Base-by-base conservation (phyloP, 2,888 invertebrate genomes). In the Rhopalosiphum nymphaeae region DNA sequence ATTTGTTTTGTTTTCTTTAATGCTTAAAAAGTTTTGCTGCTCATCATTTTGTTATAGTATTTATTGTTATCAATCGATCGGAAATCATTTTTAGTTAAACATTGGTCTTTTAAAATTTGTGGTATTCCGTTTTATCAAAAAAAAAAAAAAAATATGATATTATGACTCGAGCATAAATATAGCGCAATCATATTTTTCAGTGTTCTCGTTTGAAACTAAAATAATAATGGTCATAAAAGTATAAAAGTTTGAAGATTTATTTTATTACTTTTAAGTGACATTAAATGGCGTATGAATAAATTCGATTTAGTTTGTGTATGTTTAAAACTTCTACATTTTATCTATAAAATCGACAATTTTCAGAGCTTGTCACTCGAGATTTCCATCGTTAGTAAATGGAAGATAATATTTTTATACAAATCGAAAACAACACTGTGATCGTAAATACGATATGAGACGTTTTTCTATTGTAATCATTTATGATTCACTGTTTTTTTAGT, bases 191-290 rank as follows among this genome's bases (percentile, higher is more conserved):
- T 86, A 86, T 86, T 46, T 86, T 86, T 78, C 46, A 44, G 46
- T 86, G 29, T 16, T 86, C 46, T 86, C 86, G 86, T 86, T 86
- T 86, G 29, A 49, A 86, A 49, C 46, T 86, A 49, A 86, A 86
- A 86, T 46, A 29, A 29, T 46, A 86, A 86, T 46, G 46, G 49
- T 29, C 44, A 49, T 29, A 29, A 46, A 46, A 44, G 29, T 86
- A 86, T 49, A 86, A 86, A 86, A 86, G 46, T 86, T 78, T 78
- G 36, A 78, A 78, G 78, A 78, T 78, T 78, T 78, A 78, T 78
- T 78, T 78, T 78, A 78, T 78, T 78, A 78, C 78, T 78, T 78
- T 78, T 78, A 78, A 78, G 78, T 78, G 78, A 78, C 78, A 78
- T 78, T 78, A 78, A 78, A 78, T 36, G 21, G 21, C 78, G 78